Base-by-base conservation (phyloP, 1,140 invertebrate genomes). In the Kradibia gibbosae region DNA sequence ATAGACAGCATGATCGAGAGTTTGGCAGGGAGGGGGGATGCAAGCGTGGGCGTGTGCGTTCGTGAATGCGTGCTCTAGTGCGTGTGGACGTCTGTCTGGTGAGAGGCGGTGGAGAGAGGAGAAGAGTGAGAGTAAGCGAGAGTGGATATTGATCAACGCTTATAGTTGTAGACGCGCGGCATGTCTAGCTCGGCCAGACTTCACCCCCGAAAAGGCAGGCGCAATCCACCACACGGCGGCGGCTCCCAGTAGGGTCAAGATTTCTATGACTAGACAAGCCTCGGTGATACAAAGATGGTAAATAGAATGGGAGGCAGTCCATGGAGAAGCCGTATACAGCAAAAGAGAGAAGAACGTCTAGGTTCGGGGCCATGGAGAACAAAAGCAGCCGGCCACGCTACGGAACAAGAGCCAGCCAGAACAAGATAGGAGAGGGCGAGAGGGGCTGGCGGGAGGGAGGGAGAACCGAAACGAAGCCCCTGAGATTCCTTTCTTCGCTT, bases 401-500 rank as follows among this genome's bases (percentile, higher is more conserved):
- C 7, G 31, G 70, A 28, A 22, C n/a, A 17, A 25, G n/a, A 62
- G 57, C n/a, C 57, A 25, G n/a, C n/a, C n/a, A n/a, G n/a, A n/a
- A n/a, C n/a, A n/a, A n/a, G n/a, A n/a, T n/a, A 13, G 22, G 34
- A 34, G 62, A 15, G 15, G 20, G n/a, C 3, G 67, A 71, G 67
- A 28, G 67, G 15, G 42, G 13, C 7, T 31, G 3, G 25, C 34
- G 34, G 25, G 73, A 75, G 8, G 20, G 25, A 25, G 20, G 22
- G n/a, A 70, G 77, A 78, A 25, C 10, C 67, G 73, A 62, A 77
- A 62, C 67, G 36, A 75, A 55, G 65, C 65, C 25, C n/a, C 74
- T 39, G 39, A 70, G 65, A 82, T 82, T 82, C 80, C 74, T 82
- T 82, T 82, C 80, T 60, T 48, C 74, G 74, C 80, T 82, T 67